Evolutionary conservation across 2,888 invertebrate genomes (phyloP), one percentile per base, ranked within the genome.

Genomic region (Diploptera punctata): DNA sequence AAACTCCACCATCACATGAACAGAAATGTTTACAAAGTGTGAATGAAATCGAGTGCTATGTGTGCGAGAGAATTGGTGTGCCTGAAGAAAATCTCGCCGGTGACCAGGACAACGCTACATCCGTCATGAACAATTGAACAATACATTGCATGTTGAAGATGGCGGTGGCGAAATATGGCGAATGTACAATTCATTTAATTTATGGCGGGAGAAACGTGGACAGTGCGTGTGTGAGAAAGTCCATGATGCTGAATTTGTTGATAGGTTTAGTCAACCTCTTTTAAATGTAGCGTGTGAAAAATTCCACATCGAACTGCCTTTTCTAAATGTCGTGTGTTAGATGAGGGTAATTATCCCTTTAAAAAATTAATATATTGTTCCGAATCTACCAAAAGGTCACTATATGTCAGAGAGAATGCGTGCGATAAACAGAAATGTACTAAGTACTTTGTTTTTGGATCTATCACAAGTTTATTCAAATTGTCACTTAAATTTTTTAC

Each of bases 401-500:
- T 33, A 10, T 33, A 5, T 33, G 33, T 7, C 33, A 10, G 10
- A 7, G 33, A 33, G 5, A 10, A 33, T 33, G 33, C 5, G 7
- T 7, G 33, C 33, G 33, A 33, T 10, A 33, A 10, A 33, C 5
- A 33, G 33, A 10, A n/a, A n/a, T n/a, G n/a, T n/a, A n/a, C n/a
- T n/a, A 31, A 57, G 31, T n/a, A 24, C 57, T 29, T 68, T 49
- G 18, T 5, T 68, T 62, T 71, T 24, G 62, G 54, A 38, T 65
- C 65, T 26, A 49, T 71, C 31, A 44, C 70, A 49, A 65, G 19
- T 49, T 38, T 71, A 13, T 52, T 71, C 18, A 65, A 65, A 44
- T 54, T 68, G 0, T 65, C 71, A 10, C 44, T 49, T 24, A 61
- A 33, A 31, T 47, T 65, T 31, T 70, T 5, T 52, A 68, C 33